These are phyloP conservation scores for Ruditapes philippinarum DNA, from an alignment of 1,140 invertebrate genomes.

Conservation along the genomic window DNA sequence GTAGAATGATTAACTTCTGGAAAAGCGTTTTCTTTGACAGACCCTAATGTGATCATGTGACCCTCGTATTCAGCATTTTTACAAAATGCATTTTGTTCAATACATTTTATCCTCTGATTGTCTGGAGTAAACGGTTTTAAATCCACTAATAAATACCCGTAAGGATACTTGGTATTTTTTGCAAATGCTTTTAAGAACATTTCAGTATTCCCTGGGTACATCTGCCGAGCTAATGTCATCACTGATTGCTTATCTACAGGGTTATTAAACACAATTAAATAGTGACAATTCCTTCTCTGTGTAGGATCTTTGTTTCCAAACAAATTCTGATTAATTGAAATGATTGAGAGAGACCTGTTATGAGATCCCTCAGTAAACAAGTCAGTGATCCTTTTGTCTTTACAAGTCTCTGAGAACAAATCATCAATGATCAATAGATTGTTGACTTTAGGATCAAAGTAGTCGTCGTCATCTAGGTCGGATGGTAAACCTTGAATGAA, in stretches of 20 bases:
- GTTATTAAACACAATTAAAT: slow-evolving; percentile 22
- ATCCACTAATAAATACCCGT: neutral
- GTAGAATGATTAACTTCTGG: neutral
- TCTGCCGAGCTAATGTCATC: neutral
- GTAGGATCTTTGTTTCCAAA: slow-evolving; percentile 30
- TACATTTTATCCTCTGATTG: no score
- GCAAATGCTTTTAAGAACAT: neutral
- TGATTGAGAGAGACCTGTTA: no score
- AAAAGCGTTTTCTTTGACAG: neutral
- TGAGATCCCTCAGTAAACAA: slow-evolving; percentile 26
- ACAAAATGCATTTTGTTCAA: no score
- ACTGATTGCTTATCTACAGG: slow-evolving; percentile 13
- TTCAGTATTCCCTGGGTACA: neutral
- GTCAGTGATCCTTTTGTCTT: slow-evolving; percentile 18
- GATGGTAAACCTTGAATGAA: no score
- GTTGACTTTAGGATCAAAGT: neutral
- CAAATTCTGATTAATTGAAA: slow-evolving; percentile 37
- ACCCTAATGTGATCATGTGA: neutral
- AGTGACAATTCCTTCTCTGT: slow-evolving; percentile 49
- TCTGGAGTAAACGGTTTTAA: slow-evolving; percentile 41
- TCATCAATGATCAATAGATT: slow-evolving; percentile 21
- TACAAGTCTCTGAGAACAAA: slow-evolving; percentile 7
- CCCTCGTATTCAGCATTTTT: neutral
- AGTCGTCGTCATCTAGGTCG: no score
- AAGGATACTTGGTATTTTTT: neutral